These are phyloP conservation scores for Danio rerio DNA, from an alignment of 2,113 vertebrate species.

Conservation along the genomic window GRCz12tu NC_133180.1:18603501-18604000, in stretches of 20 bases:
- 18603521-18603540: too few relatives aligned
- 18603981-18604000: slow-evolving; percentile 19
- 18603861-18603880: slow-evolving; percentile 58
- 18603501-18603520: too few relatives aligned
- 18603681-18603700: too few relatives aligned
- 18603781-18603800: slow-evolving; percentile 46
- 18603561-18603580: too few relatives aligned
- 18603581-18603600: too few relatives aligned
- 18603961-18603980: slow-evolving; percentile 78
- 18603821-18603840: slow-evolving; percentile 62
- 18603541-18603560: too few relatives aligned
- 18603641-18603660: too few relatives aligned
- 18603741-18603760: not conserved
- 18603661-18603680: too few relatives aligned
- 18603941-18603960: slow-evolving; percentile 25
- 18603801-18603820: slow-evolving; percentile 60
- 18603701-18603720: too few relatives aligned
- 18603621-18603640: not conserved
- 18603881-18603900: slow-evolving; percentile 45
- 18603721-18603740: too few relatives aligned
- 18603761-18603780: not conserved
- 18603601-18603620: too few relatives aligned
- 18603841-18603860: slow-evolving; percentile 63
- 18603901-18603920: slow-evolving; percentile 42
- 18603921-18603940: slow-evolving; percentile 33